Percentiles rank a stretch among this genome's conserved stretches.
phyloP scores from a whole-genome alignment of 2,113 vertebrate species.

The Petroica traversi region DNA sequence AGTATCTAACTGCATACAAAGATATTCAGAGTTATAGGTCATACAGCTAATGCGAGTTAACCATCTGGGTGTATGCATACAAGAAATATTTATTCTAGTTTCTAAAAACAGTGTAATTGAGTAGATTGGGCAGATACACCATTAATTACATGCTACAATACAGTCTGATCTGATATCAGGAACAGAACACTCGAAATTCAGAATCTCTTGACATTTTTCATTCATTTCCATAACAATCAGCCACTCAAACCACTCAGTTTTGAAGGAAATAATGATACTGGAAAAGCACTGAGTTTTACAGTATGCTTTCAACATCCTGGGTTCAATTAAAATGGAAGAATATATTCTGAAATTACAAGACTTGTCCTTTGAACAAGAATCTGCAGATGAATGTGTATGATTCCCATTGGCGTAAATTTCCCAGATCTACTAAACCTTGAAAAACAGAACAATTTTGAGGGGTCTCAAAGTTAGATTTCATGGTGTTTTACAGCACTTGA shows the following conservation, averaged over 20 bases:
- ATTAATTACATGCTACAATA: conserved; percentile 31
- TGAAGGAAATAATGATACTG: neutral
- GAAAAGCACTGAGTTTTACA: neutral
- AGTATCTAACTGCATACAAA: neutral
- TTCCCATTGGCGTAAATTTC: neutral
- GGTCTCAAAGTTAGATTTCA: neutral
- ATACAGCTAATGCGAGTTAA: neutral
- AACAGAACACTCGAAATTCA: neutral
- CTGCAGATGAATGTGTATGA: neutral
- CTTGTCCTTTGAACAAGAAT: neutral
- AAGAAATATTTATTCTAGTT: conserved; percentile 22
- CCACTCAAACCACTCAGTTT: conserved; percentile 1
- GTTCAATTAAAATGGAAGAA: conserved; percentile 25
- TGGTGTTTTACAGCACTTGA: neutral
- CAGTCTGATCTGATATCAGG: conserved; percentile 6
- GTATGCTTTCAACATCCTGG: neutral
- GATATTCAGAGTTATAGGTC: neutral
- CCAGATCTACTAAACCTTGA: neutral
- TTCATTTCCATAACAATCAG: conserved; percentile 48
- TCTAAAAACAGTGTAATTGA: conserved; percentile 35
- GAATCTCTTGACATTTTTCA: conserved; percentile 28
- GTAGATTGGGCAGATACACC: neutral
- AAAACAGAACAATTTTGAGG: neutral
- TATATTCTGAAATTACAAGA: neutral
- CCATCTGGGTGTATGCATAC: neutral